Base-by-base conservation (phyloP, 2,888 invertebrate species). In the Lobophora halterata region DNA sequence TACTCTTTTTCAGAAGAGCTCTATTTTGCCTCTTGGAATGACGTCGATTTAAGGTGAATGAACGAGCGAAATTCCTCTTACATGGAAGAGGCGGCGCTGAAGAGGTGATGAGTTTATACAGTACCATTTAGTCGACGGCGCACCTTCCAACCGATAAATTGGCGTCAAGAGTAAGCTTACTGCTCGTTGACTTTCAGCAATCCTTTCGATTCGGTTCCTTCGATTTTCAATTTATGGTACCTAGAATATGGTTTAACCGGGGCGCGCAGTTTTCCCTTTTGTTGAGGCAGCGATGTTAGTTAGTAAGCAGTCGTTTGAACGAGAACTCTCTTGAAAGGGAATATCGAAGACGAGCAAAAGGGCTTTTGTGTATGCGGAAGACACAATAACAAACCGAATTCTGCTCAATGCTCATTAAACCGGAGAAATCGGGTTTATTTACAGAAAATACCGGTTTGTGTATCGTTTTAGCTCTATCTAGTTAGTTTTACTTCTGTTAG, bases 31-130 rank as follows among this genome's bases (percentile, higher is more conserved):
- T 78, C 61, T 74, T 66, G 65, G 65, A 85, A 83, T 82, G 80
- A 81, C 77, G 75, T 71, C 83, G 75, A 83, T 83, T 85, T 83
- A 83, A 82, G 81, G 79, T 79, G 85, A 83, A 83, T 80, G 80
- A 85, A 83, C 80, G 79, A 81, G 79, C 76, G 55, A 77, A 80
- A 86, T 80, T 79, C 74, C 66, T 70, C 70, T 50, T 71, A 86
- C 86, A 86, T 66, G 86, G 74, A 86, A 86, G 72, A 76, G 87
- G 86, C 86, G 86, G 80, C 58, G 60, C 79, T 69, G 68, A 65
- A 66, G 58, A 79, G 79, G 82, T 82, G 85, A 86, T 82, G 83
- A 80, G 75, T 80, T 78, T 81, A 81, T 81, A 79, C 72, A 72
- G 74, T 70, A 74, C 75, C 76, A 79, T 80, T 79, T 75, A 75